These are phyloP conservation scores for Leuciscus idus DNA, from an alignment of 2,113 vertebrate species.

Conservation along the genomic window DNA sequence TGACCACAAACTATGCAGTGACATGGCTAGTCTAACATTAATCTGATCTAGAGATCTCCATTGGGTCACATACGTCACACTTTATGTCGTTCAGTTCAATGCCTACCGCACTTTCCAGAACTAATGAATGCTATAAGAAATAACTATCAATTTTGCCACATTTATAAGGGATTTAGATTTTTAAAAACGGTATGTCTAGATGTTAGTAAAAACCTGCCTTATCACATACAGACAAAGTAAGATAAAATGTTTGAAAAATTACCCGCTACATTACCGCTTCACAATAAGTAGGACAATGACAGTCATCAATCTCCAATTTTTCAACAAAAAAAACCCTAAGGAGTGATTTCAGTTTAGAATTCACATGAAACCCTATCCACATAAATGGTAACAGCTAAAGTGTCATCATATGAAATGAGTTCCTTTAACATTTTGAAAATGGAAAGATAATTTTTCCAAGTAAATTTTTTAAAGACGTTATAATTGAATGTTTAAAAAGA, in stretches of 20 bases:
- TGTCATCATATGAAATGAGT: background rate
- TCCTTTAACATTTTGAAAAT: background rate
- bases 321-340: background rate
- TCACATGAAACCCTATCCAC: background rate
- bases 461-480: background rate
- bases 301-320: background rate
- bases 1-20: background rate
- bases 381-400: background rate
- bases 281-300: background rate
- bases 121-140: background rate
- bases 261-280: background rate
- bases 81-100: background rate
- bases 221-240: background rate
- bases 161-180: background rate
- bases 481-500: background rate
- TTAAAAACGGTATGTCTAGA: background rate
- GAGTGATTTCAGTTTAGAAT: background rate
- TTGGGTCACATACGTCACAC: background rate
- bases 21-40: background rate
- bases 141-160: background rate
- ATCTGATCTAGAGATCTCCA: background rate
- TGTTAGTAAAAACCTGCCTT: too few species aligned
- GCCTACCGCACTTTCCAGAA: background rate
- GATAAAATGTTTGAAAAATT: background rate
- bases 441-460: background rate